Percentiles rank a stretch among this genome's conserved stretches.
Evolutionary conservation across 2,888 invertebrate genomes (phyloP).

Genomic region (Eupsilia transversa): DNA sequence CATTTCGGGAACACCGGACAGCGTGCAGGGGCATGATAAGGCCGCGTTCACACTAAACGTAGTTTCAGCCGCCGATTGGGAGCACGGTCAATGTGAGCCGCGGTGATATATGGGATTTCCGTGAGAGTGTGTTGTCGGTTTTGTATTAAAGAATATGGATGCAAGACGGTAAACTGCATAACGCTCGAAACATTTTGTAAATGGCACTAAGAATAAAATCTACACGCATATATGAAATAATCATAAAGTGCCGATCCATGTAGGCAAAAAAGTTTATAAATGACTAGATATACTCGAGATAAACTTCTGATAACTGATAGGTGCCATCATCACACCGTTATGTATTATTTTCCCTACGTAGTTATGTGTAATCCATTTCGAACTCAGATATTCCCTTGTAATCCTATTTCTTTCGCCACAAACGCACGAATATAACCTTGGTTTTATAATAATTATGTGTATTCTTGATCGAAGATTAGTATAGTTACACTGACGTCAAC

Average conservation of each 20-base stretch:
- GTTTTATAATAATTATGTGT: neutral
- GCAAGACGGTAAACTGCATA: neutral
- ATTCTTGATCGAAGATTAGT: neutral
- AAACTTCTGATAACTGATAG: slow-evolving; percentile 54
- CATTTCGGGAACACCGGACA: neutral
- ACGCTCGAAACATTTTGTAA: neutral
- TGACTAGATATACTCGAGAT: slow-evolving; percentile 56
- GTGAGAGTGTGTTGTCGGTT: neutral
- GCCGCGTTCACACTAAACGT: neutral
- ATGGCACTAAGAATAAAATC: slow-evolving; percentile 22
- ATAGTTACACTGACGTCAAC: neutral
- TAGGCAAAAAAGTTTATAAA: slow-evolving; percentile 53
- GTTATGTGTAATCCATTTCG: slow-evolving; percentile 2
- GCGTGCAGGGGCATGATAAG: neutral
- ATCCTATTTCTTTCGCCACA: slow-evolving; percentile 9
- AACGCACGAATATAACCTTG: neutral
- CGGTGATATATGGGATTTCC: neutral
- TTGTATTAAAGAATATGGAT: neutral
- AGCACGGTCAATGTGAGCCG: neutral
- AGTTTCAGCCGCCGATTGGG: neutral
- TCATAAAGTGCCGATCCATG: slow-evolving; percentile 48
- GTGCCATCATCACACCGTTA: slow-evolving; percentile 38
- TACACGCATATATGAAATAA: slow-evolving; percentile 21
- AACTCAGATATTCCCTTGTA: slow-evolving; percentile 11
- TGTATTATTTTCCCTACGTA: slow-evolving; percentile 22